phyloP scores from a whole-genome alignment of 2,113 vertebrate genomes.

The Tetraodon nigroviridis region DNA sequence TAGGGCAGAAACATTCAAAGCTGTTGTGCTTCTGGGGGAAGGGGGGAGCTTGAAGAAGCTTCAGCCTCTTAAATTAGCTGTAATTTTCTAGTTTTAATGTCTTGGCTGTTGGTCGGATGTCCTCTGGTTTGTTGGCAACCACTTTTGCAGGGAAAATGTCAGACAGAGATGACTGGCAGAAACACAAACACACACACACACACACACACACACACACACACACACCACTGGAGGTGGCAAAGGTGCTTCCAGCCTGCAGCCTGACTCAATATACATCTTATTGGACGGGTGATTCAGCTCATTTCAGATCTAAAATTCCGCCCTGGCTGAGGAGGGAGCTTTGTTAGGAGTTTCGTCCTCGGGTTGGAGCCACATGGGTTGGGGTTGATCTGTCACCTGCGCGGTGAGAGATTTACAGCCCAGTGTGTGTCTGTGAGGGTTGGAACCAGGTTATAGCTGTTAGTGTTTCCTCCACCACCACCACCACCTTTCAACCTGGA shows the following conservation, averaged over 20 bases:
- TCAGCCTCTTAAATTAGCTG: constrained; percentile 19
- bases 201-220: constrained; percentile 8
- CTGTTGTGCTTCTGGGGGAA: constrained; percentile 1
- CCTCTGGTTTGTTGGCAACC: constrained; percentile 29
- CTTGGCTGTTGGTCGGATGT: constrained; percentile 24
- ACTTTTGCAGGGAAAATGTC: too few species aligned
- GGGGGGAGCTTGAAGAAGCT: background rate
- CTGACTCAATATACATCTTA: constrained; percentile 8
- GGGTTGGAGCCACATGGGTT: background rate
- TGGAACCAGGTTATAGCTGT: constrained; percentile 33
- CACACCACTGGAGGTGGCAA: background rate
- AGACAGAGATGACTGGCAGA: too few species aligned
- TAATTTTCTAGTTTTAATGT: constrained; percentile 16
- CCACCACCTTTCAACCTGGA: too few species aligned
- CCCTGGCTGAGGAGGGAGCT: constrained; percentile 6
- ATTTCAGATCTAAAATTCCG: constrained; percentile 20
- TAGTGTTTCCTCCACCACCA: constrained; percentile 26
- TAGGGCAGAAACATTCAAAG: background rate
- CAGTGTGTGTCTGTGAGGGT: background rate
- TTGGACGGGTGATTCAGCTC: constrained; percentile 30
- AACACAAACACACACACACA: background rate
- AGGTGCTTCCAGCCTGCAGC: constrained; percentile 5
- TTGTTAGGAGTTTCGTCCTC: background rate
- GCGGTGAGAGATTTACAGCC: background rate
- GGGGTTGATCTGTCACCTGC: background rate